phyloP scores from a whole-genome alignment of 2,888 invertebrate species.

The Dendrolimus pini region DNA sequence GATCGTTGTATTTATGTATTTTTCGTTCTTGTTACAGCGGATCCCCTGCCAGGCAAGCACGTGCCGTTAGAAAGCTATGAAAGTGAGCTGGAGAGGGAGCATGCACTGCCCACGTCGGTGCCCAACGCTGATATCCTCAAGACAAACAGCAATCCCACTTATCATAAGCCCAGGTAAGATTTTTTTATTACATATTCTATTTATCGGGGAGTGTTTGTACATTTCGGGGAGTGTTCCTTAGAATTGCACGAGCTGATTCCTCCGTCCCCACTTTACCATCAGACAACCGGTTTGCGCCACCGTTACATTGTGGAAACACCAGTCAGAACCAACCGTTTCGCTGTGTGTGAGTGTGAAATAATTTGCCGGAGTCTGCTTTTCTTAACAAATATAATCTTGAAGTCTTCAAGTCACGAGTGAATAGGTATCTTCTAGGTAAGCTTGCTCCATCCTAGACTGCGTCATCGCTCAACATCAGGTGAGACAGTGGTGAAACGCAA shows the following conservation, averaged over 20 bases:
- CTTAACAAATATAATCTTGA: too few relatives aligned
- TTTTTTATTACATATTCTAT: not conserved
- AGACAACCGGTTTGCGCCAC: too few relatives aligned
- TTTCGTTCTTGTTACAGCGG: conserved; percentile 36
- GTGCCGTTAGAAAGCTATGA: conserved; percentile 79
- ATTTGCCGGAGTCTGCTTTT: too few relatives aligned
- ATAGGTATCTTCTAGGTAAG: too few relatives aligned
- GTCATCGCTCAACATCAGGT: too few relatives aligned
- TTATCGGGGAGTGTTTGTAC: not conserved
- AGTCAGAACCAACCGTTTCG: too few relatives aligned
- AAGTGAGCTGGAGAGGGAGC: conserved; percentile 83
- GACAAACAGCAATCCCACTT: conserved; percentile 85
- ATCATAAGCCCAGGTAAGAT: conserved; percentile 81
- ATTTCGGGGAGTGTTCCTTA: too few relatives aligned
- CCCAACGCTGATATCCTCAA: conserved; percentile 87
- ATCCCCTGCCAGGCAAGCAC: conserved; percentile 73
- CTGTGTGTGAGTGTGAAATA: too few relatives aligned
- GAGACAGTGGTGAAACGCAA: too few relatives aligned
- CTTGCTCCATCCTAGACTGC: too few relatives aligned
- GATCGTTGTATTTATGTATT: not conserved
- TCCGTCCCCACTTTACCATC: not conserved
- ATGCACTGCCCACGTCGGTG: conserved; percentile 84
- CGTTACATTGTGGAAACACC: too few relatives aligned
- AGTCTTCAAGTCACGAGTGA: too few relatives aligned
- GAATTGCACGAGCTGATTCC: not conserved